Percentiles rank a stretch among this genome's conserved stretches.
phyloP scores from a whole-genome alignment of 1,140 invertebrate genomes.

The Anastatus disparis region DNA sequence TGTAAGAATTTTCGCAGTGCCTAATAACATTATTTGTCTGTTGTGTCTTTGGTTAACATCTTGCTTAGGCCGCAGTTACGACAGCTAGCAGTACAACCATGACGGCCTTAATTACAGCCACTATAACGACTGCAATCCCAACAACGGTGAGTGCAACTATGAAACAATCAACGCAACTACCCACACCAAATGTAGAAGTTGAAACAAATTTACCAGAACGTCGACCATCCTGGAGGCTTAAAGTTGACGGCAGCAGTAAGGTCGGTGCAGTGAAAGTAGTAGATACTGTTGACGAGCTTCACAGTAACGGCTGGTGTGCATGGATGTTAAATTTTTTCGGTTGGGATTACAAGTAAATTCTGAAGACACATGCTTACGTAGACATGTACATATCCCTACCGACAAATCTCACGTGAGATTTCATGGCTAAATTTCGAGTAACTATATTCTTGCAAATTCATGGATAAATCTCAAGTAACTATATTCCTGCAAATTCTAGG shows the following conservation, averaged over 20 bases:
- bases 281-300: constrained; percentile 20
- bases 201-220: constrained; percentile 73
- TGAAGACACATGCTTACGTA: too few species aligned
- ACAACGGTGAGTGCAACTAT: constrained; percentile 69
- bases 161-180: not conserved
- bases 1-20: too few species aligned
- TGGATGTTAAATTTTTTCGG: constrained; percentile 55
- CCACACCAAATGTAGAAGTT: constrained; percentile 69
- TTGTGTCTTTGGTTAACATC: too few species aligned
- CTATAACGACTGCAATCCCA: constrained; percentile 70
- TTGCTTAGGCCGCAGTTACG: too few species aligned
- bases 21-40: too few species aligned
- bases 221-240: constrained; percentile 88
- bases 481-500: too few species aligned
- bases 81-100: too few species aligned
- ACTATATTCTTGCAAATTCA: too few species aligned
- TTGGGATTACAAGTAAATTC: constrained; percentile 53
- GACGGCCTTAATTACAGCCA: constrained; percentile 69
- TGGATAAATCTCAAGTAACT: too few species aligned
- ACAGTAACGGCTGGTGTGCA: constrained; percentile 56
- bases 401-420: too few species aligned
- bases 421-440: too few species aligned
- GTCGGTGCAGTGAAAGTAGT: constrained; percentile 66
- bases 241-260: constrained; percentile 90
- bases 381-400: not conserved